Evolutionary conservation across 2,113 vertebrate species (phyloP).

Genomic region (Tricholaema leucomelas): DNA sequence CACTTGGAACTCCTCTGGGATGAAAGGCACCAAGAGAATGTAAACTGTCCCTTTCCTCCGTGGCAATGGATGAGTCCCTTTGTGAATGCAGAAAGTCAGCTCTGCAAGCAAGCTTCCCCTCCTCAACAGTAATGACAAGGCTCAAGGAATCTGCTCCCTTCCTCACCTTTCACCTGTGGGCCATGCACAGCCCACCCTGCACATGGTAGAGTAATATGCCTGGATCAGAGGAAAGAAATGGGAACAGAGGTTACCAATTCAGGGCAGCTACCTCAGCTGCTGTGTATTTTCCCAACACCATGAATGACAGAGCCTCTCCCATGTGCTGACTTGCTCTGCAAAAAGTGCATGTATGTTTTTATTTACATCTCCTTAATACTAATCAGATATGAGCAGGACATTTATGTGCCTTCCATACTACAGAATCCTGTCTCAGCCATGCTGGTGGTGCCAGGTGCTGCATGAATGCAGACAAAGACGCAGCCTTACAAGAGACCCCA

Average conservation of each 20-base stretch:
- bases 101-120: neutral
- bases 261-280: neutral
- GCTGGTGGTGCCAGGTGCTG: accelerated
- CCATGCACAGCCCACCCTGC: accelerated
- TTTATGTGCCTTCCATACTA: neutral
- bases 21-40: neutral
- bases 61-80: neutral
- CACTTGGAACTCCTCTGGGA: neutral
- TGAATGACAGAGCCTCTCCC: neutral
- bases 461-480: neutral
- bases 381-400: neutral
- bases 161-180: neutral
- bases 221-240: neutral
- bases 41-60: neutral
- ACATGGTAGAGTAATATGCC: neutral
- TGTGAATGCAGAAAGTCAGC: accelerated
- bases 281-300: neutral
- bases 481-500: neutral
- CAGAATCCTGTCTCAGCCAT: neutral
- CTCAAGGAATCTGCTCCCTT: neutral
- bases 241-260: neutral
- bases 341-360: neutral
- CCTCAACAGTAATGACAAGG: neutral
- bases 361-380: neutral
- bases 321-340: neutral